Evolutionary conservation across 2,113 vertebrate genomes (phyloP).

Genomic region (Engraulis encrasicolus): DNA sequence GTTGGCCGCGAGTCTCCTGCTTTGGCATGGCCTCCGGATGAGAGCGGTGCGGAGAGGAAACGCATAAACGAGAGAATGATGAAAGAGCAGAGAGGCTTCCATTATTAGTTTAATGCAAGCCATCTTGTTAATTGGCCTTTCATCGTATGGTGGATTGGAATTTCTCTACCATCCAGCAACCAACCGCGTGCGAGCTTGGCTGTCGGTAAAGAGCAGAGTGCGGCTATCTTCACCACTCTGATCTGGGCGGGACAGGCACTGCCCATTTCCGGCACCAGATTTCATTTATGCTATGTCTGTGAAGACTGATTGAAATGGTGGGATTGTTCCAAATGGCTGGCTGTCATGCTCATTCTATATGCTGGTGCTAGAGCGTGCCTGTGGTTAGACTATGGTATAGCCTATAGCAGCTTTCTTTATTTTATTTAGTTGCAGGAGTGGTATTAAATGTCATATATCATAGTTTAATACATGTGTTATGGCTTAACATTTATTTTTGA

Average conservation of each 20-base stretch:
- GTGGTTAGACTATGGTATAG: conserved; percentile 66
- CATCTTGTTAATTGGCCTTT: conserved; percentile 59
- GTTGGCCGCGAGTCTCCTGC: not conserved
- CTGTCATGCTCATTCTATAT: conserved; percentile 68
- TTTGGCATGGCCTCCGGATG: not conserved
- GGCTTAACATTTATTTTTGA: not conserved
- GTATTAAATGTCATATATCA: conserved; percentile 20
- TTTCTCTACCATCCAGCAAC: not conserved
- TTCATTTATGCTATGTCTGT: conserved; percentile 64
- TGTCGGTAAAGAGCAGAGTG: not conserved
- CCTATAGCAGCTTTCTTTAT: conserved; percentile 66
- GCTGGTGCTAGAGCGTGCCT: conserved; percentile 50
- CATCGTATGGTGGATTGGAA: conserved; percentile 41
- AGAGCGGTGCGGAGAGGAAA: conserved; percentile 24
- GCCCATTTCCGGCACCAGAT: conserved; percentile 52
- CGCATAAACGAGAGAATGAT: conserved; percentile 55
- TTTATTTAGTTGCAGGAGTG: conserved; percentile 47
- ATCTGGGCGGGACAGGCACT: conserved; percentile 25
- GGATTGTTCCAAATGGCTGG: conserved; percentile 38
- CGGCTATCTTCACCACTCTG: conserved; percentile 27
- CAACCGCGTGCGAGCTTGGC: not conserved
- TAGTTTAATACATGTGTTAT: conserved; percentile 1
- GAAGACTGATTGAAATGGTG: conserved; percentile 54
- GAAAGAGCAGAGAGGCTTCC: conserved; percentile 31
- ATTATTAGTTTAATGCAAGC: conserved; percentile 44